Conservation (phyloP, 2,888 invertebrate species). For the Megalurothrips usitatus region DNA sequence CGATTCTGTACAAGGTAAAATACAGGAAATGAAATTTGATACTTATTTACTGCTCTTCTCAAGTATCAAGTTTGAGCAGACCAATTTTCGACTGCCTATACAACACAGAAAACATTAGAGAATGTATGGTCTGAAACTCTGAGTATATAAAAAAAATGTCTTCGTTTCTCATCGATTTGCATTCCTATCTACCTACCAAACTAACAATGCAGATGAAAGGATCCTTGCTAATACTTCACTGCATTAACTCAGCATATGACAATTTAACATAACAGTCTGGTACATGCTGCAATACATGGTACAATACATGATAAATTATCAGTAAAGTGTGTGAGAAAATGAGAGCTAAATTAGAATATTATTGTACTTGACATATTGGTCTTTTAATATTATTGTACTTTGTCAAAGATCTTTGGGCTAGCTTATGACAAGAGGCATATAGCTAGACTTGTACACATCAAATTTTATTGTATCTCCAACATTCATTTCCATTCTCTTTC, state of each 20-base stretch:
- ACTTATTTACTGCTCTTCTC: not conserved
- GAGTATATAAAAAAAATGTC: not conserved
- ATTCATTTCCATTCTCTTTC: not conserved
- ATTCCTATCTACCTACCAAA: not conserved
- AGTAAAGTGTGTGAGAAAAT: not conserved
- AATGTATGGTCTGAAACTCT: not conserved
- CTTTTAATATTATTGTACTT: not conserved
- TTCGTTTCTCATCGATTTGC: not conserved
- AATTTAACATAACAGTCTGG: not conserved
- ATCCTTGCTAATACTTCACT: not conserved
- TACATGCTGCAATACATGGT: not conserved
- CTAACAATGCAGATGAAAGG: not conserved
- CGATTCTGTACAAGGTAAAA: not conserved
- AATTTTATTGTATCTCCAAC: not conserved
- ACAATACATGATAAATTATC: not conserved
- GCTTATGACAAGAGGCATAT: not conserved
- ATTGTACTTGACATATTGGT: conserved; percentile 15
- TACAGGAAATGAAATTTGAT: not conserved
- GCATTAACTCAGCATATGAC: not conserved
- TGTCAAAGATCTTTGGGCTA: not conserved
- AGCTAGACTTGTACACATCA: not conserved
- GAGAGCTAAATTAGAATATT: not conserved
- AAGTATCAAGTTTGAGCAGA: not conserved
- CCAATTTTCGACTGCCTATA: not conserved
- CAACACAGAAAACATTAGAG: no score